Conservation (phyloP, 2,797 vertebrate species). For the Odontamblyopus lacepedii region DNA sequence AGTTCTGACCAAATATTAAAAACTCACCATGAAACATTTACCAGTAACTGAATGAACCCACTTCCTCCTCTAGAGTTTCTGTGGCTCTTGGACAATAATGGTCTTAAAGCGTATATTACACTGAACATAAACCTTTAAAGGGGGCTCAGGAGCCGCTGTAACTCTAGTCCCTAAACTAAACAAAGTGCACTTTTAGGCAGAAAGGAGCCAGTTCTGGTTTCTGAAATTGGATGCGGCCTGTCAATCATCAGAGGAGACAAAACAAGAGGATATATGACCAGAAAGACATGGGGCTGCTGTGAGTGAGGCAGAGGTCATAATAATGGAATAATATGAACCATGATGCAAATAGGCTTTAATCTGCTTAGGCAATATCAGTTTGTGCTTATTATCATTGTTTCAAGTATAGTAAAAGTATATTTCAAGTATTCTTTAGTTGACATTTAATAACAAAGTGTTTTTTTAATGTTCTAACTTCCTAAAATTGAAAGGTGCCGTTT, state of each 20-base stretch:
- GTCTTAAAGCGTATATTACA: not conserved
- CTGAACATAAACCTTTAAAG: constrained; percentile 17
- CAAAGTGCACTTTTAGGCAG: constrained; percentile 7
- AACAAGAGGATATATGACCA: not conserved
- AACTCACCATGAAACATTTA: not conserved
- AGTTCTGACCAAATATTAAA: not conserved
- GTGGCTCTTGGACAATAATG: not conserved
- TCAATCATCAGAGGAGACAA: not conserved
- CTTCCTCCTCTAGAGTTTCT: not conserved
- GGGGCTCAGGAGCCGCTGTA: constrained; percentile 23
- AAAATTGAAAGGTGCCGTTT: too few relatives aligned
- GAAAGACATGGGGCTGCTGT: not conserved
- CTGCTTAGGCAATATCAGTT: too few relatives aligned
- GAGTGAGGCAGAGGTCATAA: not conserved
- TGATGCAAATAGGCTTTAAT: not conserved
- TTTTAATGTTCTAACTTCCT: too few relatives aligned
- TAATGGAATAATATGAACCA: not conserved
- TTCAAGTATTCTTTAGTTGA: too few relatives aligned
- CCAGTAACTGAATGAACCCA: not conserved
- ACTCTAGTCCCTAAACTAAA: not conserved
- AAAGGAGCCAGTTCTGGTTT: constrained; percentile 7
- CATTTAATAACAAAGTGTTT: too few relatives aligned
- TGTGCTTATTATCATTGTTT: too few relatives aligned
- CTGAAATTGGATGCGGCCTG: not conserved
- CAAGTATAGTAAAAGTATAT: too few relatives aligned